These are phyloP conservation scores for Galaxea fascicularis DNA, from an alignment of 92 coral and sea anemone species.

Conservation along the genomic window DNA sequence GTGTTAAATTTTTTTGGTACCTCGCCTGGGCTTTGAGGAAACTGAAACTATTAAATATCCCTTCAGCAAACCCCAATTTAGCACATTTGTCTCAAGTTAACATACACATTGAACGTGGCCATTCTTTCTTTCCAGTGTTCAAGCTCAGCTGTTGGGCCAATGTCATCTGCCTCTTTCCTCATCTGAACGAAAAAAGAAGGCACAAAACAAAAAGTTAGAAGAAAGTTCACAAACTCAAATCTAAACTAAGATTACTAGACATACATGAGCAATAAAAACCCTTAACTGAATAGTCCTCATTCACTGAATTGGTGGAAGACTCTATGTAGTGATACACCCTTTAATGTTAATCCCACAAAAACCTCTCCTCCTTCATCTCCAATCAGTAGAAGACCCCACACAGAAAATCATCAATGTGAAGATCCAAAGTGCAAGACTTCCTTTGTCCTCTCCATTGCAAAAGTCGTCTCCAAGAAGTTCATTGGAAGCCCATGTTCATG, in stretches of 20 bases:
- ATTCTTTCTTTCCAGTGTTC: slow-evolving; percentile 99
- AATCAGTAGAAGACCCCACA: not conserved
- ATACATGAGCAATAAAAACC: too few relatives aligned
- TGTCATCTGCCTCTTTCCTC: slow-evolving; percentile 99
- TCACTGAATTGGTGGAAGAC: too few relatives aligned
- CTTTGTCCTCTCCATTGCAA: not conserved
- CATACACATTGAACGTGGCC: slow-evolving; percentile 99
- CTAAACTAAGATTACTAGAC: too few relatives aligned
- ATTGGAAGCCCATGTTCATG: not conserved
- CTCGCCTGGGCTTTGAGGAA: too few relatives aligned
- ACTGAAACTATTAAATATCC: not conserved
- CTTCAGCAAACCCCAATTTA: not conserved
- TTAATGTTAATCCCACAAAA: too few relatives aligned
- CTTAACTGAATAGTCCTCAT: too few relatives aligned
- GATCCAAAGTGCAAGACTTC: not conserved
- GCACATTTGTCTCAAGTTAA: not conserved
- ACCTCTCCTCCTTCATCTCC: not conserved
- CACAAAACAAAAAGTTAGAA: not conserved
- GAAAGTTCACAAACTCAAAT: not conserved
- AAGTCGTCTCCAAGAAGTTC: too few relatives aligned
- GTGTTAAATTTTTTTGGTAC: too few relatives aligned
- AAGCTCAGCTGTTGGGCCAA: slow-evolving; percentile 97
- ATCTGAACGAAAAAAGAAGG: slow-evolving; percentile 48
- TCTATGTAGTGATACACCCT: too few relatives aligned
- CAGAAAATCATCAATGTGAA: not conserved